Conservation (phyloP, 2,888 invertebrate genomes). For the Harpagoxenus sublaevis region DNA sequence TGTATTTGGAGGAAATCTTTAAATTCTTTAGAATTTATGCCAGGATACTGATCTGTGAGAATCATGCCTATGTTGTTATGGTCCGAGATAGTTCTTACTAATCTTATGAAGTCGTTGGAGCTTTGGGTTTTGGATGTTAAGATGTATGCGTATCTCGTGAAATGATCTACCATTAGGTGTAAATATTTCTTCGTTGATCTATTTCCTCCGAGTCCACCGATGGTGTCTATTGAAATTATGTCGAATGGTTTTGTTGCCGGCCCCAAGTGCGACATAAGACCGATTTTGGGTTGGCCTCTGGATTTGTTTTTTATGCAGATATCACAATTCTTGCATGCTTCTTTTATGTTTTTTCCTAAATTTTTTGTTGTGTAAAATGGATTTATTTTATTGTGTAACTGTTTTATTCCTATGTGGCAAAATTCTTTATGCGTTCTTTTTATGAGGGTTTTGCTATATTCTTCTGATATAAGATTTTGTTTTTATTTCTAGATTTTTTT, state of each 20-base stretch:
- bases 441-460: no score
- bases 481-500: no score
- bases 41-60: no score
- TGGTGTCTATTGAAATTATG: neutral
- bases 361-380: neutral
- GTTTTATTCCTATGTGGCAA: neutral
- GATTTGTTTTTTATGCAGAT: neutral
- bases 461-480: no score
- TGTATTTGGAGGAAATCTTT: no score
- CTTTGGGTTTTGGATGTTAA: neutral
- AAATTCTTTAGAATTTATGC: no score
- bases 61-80: no score
- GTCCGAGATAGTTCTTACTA: neutral
- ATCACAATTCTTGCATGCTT: neutral
- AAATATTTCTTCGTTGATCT: neutral
- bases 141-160: neutral
- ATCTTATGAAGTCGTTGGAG: neutral
- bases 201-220: neutral
- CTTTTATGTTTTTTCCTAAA: neutral
- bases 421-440: neutral
- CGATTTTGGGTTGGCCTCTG: neutral
- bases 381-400: neutral
- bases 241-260: neutral
- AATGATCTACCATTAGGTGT: neutral
- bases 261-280: neutral